Base-by-base conservation (phyloP, 2,888 invertebrate species). In the Aelia acuminata region DNA sequence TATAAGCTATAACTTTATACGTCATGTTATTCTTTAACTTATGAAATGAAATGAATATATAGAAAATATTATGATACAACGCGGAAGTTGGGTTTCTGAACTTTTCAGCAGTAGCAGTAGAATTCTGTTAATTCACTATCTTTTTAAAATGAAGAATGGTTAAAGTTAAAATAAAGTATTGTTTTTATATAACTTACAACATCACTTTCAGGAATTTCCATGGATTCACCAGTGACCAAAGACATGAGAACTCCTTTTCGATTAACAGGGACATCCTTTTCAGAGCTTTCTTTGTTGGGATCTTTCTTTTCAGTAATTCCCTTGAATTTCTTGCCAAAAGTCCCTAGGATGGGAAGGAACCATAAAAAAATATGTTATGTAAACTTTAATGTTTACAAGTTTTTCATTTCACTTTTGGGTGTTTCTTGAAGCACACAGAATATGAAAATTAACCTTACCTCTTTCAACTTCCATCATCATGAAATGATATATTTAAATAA, bases 191-290 rank as follows among this genome's bases (percentile, higher is more conserved):
- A 88, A 93, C 94, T 93, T 94, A 97, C 97, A 91, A 96, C 94
- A 93, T 97, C 97, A 91, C 95, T 94, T 92, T 97, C 97, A 0
- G 96, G 96, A 92, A 98, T 97, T 91, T 95, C 96, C 95, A 97
- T 96, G 0, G 96, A 94, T 92, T 96, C 96, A 15, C 97, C 96
- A 53, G 96, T 96, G 91, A 96, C 94, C 90, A 97, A 95, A 0
- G 97, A 97, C 90, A 96, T 96, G 2, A 97, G 94, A 86, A 96
- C 95, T 0, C 97, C 97, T 92, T 96, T 96, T 75, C 96, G 96
- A 84, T 88, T 95, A 22, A 96, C 94, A 0, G 97, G 96, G 0
- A 96, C 96, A 22, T 88, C 88, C 43, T 88, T 88, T 26, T 89
- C 89, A 31, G 70, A 84, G 18, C 35, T 63, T 20, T 90, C 89